Evolutionary conservation across 1,140 invertebrate species (phyloP).

Genomic region (Orius laevigatus): DNA sequence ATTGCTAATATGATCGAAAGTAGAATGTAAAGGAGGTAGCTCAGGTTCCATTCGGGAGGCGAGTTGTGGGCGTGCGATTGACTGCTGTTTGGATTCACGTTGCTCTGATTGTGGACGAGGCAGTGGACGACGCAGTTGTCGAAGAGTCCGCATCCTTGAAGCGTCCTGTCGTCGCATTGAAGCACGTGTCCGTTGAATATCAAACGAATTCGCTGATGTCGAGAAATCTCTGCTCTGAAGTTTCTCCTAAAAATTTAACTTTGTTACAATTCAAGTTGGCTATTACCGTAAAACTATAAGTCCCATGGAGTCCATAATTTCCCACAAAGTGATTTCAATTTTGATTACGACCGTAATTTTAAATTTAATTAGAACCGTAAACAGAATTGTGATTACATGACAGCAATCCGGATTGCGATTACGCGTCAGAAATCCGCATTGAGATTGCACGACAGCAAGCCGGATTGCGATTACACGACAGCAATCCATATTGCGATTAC

Average conservation of each 20-base stretch:
- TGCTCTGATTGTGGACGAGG: constrained; percentile 46
- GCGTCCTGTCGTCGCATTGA: constrained; percentile 52
- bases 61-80: constrained; percentile 17
- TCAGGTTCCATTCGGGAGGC: constrained; percentile 25
- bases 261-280: too few species aligned
- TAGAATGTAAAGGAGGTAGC: constrained; percentile 29
- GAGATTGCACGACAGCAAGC: too few species aligned
- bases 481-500: too few species aligned
- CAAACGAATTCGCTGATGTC: constrained; percentile 60
- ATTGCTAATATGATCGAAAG: constrained; percentile 35
- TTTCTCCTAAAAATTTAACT: constrained; percentile 41
- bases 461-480: too few species aligned
- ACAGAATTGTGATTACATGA: too few species aligned
- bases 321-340: too few species aligned
- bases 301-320: too few species aligned
- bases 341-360: too few species aligned
- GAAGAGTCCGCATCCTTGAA: constrained; percentile 60
- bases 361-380: too few species aligned
- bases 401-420: too few species aligned
- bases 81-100: neutral
- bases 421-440: too few species aligned
- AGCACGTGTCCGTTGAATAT: constrained; percentile 79
- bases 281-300: too few species aligned
- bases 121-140: constrained; percentile 81
- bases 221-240: constrained; percentile 58